Conservation (phyloP, 2,888 invertebrate genomes). For the Drosophila antonietae region DNA sequence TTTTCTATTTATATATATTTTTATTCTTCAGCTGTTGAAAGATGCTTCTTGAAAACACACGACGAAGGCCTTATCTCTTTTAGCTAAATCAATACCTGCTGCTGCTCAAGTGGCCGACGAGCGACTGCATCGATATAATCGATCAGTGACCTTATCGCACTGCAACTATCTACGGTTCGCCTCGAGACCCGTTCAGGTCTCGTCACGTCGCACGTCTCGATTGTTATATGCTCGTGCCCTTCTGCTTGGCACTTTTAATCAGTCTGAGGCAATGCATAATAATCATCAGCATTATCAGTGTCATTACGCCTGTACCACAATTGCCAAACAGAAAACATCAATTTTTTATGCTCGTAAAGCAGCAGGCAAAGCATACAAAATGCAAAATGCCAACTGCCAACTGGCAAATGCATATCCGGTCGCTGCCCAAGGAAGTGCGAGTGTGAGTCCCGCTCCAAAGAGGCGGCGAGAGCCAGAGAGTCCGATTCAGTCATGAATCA, state of each 20-base stretch:
- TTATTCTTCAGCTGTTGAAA: conserved; percentile 30
- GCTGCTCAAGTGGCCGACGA: conserved; percentile 28
- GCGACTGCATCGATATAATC: conserved; percentile 27
- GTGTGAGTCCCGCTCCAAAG: conserved; percentile 20
- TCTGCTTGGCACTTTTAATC: conserved; percentile 58
- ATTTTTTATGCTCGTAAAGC: conserved; percentile 50
- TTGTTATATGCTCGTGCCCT: conserved; percentile 22
- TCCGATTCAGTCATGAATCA: conserved; percentile 63
- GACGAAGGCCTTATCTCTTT: conserved; percentile 17
- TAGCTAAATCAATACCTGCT: conserved; percentile 36
- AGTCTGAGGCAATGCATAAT: conserved; percentile 65
- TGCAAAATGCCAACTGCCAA: conserved; percentile 47
- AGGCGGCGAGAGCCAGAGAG: conserved; percentile 16
- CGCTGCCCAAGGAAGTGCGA: conserved; percentile 62
- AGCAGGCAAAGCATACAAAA: conserved; percentile 37
- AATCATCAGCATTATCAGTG: conserved; percentile 51
- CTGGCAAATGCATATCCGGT: conserved; percentile 74
- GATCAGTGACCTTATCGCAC: conserved; percentile 57
- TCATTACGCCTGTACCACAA: conserved; percentile 36
- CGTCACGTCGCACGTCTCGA: conserved; percentile 22
- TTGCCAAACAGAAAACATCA: conserved; percentile 42
- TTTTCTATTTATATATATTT: conserved; percentile 2
- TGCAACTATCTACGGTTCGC: not conserved
- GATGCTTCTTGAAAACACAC: conserved; percentile 34
- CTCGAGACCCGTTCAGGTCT: conserved; percentile 20